Evolutionary conservation across 2,113 vertebrate genomes (phyloP).

Genomic region (Philantomba maxwellii): DNA sequence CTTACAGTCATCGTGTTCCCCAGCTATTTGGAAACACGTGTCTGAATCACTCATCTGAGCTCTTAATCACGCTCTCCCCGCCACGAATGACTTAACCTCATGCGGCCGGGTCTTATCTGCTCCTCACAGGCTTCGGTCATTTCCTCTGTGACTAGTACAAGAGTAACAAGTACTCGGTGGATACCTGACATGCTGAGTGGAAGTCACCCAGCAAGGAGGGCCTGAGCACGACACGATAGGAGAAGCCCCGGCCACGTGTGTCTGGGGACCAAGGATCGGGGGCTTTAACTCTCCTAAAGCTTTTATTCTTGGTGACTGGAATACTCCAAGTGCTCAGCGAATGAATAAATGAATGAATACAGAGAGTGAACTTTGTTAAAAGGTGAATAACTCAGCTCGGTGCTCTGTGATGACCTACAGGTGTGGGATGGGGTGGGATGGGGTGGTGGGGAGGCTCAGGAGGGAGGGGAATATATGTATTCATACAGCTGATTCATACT

Average conservation of each 20-base stretch:
- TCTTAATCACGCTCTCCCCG: too few species aligned
- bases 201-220: accelerated
- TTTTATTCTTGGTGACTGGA: neutral
- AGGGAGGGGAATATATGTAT: neutral
- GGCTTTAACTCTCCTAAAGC: neutral
- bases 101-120: neutral
- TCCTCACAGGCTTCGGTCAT: too few species aligned
- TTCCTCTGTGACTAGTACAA: neutral
- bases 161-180: neutral
- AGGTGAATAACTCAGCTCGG: neutral
- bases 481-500: neutral
- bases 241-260: neutral
- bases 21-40: neutral
- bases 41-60: neutral
- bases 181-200: accelerated
- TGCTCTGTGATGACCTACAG: neutral
- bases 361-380: neutral
- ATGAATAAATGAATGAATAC: neutral
- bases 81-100: neutral
- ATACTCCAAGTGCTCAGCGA: neutral
- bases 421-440: neutral
- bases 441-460: neutral
- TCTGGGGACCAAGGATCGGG: neutral
- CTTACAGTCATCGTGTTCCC: neutral
- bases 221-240: accelerated